Evolutionary conservation across 2,113 vertebrate species (phyloP), one percentile per base, ranked within the genome.

Genomic region (Mormyrus lacerda): DNA sequence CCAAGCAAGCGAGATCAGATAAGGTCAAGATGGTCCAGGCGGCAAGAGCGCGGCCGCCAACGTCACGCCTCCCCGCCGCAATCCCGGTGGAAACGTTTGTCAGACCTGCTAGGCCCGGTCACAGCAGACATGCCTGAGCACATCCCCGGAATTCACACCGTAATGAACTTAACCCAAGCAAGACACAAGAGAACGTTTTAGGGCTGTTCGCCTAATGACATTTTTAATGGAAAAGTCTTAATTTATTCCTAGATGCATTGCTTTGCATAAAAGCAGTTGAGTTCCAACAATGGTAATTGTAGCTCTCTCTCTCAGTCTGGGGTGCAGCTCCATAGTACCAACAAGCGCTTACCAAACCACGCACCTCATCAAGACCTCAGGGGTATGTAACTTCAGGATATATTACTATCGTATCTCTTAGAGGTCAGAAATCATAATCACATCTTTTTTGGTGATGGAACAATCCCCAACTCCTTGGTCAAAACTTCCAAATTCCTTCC

Each of bases 51-150:
- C 93, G 94, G 92, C 90, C 27, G 21, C 89, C 48, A 84, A 93
- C 93, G 93, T 90, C 91, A 90, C 94, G 93, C 95, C 94, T 95
- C 92, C 94, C 94, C 94, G 92, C 95, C 93, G 92, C 44, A 35
- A 90, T 27, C 58, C 58, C 9, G n/a, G 2, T 3, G 58, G 8
- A 65, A 27, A n/a, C 58, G 9, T 76, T 13, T 19, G 13, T 76
- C 69, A 76, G 69, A 94, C 94, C 93, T 93, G 93, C 92, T 91
- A 93, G 85, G 91, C 93, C 93, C 94, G 94, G 94, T 95, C 93
- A 94, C 92, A 93, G 92, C 93, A 92, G 92, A 90, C 93, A 83
- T 73, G 93, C 91, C 93, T 76, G 92, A 93, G 93, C 92, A 94
- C 90, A 88, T 91, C 93, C 94, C 93, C 92, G 93, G 91, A 85